phyloP scores from a whole-genome alignment of 2,888 invertebrate genomes.

The Furcula furcula region DNA sequence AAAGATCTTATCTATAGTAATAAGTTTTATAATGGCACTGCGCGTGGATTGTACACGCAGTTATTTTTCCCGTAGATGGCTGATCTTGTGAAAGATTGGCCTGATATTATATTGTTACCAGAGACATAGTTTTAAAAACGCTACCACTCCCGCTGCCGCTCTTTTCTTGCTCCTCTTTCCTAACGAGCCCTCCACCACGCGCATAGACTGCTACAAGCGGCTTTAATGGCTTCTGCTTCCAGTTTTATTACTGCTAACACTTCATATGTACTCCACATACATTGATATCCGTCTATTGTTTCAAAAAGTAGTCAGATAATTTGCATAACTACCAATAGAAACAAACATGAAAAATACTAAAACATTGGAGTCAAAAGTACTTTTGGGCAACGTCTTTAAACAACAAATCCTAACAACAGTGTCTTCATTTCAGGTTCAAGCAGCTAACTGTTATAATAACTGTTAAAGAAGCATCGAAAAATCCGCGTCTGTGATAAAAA shows the following conservation, averaged over 20 bases:
- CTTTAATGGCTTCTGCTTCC: not conserved
- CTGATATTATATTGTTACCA: too few species aligned
- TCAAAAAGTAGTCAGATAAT: too few species aligned
- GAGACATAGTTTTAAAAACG: too few species aligned
- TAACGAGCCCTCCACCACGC: constrained; percentile 7
- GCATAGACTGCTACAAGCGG: constrained; percentile 1
- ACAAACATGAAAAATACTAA: too few species aligned
- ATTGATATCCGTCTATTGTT: too few species aligned
- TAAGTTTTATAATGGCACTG: too few species aligned
- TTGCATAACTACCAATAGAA: too few species aligned
- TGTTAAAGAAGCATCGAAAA: constrained; percentile 47
- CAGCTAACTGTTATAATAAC: constrained; percentile 28
- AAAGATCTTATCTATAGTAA: too few species aligned
- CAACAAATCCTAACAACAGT: not conserved
- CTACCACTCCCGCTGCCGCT: constrained; percentile 10
- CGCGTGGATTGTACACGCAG: too few species aligned
- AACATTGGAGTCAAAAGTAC: constrained; percentile 27
- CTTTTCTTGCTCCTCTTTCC: not conserved
- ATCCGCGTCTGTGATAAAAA: constrained; percentile 59
- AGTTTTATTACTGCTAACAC: not conserved
- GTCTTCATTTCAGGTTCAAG: constrained; percentile 40
- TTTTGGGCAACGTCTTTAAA: constrained; percentile 26
- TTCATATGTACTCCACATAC: too few species aligned
- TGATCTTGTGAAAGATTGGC: too few species aligned
- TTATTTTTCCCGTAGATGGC: too few species aligned